Percentiles rank a stretch among this genome's conserved stretches.
Conservation (phyloP, 2,888 invertebrate species). For the Amphipoea lucens region DNA sequence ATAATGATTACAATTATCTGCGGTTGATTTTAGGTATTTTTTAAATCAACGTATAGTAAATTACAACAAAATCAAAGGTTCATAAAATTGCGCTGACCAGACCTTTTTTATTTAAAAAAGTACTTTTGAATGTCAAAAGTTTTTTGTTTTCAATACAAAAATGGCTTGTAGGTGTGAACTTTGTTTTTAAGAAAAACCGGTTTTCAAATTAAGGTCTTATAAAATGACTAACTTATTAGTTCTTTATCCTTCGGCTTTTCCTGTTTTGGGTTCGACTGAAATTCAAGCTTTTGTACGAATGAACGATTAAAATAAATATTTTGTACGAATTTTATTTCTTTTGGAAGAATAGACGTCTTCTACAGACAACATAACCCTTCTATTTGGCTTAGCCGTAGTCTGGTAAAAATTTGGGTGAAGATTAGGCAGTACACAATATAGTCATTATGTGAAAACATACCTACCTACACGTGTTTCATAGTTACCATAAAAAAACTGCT, state of each 20-base stretch:
- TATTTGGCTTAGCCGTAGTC: background rate
- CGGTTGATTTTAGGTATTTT: slow-evolving; percentile 13
- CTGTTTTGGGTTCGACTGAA: slow-evolving; percentile 7
- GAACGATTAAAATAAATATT: slow-evolving; percentile 4
- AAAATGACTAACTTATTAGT: slow-evolving; percentile 42
- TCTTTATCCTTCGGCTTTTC: slow-evolving; percentile 5
- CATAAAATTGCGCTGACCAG: slow-evolving; percentile 27
- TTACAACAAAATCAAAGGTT: slow-evolving; percentile 30
- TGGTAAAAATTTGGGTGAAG: background rate
- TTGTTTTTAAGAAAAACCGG: slow-evolving; percentile 41
- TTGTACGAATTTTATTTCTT: slow-evolving; percentile 4
- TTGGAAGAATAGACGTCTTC: background rate
- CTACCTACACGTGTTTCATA: background rate
- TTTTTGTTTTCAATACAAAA: slow-evolving; percentile 44
- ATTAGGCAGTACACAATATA: background rate
- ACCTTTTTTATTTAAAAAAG: slow-evolving; percentile 46
- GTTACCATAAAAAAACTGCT: background rate
- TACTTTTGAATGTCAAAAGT: slow-evolving; percentile 52
- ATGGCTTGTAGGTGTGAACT: slow-evolving; percentile 38
- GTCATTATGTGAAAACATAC: background rate
- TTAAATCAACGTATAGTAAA: background rate
- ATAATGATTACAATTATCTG: slow-evolving; percentile 7
- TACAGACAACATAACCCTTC: background rate
- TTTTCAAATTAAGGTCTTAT: slow-evolving; percentile 33
- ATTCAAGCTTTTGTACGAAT: slow-evolving; percentile 20